phyloP scores from a whole-genome alignment of 2,113 vertebrate species.

The Herpailurus yagouaroundi region DNA sequence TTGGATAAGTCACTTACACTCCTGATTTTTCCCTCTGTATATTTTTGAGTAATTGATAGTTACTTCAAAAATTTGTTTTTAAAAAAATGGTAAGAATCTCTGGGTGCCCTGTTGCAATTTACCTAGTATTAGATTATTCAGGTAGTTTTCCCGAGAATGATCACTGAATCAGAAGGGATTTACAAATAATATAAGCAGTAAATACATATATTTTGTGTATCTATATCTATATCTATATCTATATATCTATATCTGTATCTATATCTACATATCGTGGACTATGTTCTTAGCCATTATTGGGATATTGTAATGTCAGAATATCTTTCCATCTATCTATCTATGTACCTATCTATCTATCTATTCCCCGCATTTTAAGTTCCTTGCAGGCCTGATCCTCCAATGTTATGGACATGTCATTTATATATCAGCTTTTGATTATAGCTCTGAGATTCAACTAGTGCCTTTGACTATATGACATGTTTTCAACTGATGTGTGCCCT shows the following conservation, averaged over 20 bases:
- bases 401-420: neutral
- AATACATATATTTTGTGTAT: no score
- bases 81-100: neutral
- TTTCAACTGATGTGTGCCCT: neutral
- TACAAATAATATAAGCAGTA: neutral
- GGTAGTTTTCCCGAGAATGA: neutral
- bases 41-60: neutral
- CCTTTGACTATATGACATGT: neutral
- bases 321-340: neutral
- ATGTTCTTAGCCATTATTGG: neutral
- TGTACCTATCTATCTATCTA: neutral
- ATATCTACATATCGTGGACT: neutral
- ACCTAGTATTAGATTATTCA: neutral
- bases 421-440: neutral
- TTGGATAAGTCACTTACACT: neutral
- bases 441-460: neutral
- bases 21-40: neutral
- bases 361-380: neutral
- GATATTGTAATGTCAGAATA: neutral
- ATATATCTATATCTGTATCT: no score
- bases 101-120: neutral
- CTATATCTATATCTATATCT: no score
- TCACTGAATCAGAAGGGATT: neutral
- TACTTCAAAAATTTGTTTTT: neutral
- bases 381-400: neutral